Evolutionary conservation across 2,888 invertebrate genomes (phyloP), one percentile per base, ranked within the genome.

Genomic region (Lochmaea capreae): DNA sequence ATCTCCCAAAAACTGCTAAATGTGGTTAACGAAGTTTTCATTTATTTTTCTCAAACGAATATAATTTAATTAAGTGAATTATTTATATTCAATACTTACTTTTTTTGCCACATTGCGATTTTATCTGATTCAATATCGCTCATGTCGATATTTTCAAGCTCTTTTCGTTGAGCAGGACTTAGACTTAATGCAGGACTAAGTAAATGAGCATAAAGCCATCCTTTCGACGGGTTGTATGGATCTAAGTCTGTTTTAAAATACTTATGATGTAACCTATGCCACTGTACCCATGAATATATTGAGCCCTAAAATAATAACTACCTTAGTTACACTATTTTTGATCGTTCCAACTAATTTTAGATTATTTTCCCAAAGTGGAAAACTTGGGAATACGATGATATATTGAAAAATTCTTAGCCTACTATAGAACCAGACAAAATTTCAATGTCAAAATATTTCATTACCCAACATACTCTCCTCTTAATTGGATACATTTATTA

Each of bases 131-230:
- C 92, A 14, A 97, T 86, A 84, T 97, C 97, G 0, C 91, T 90
- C 90, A 96, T 92, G 80, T 97, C 95, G 57, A 97, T 89, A 11
- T 90, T 87, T 33, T 90, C 88, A 33, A 90, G 88, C 71, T 92
- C 90, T 52, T 93, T 87, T 67, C 90, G 87, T 79, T 93, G 90
- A 77, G 92, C 91, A 75, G 93, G 88, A 0, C 90, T 89, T 70
- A 92, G 93, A 62, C 92, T 90, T 61, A 91, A 90, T 67, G 90
- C 85, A 39, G 95, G 91, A 71, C 94, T 92, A 49, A 93, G 86
- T 18, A 97, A 88, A 82, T 98, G 97, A 1, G 96, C 91, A 84
- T 93, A 93, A 76, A 94, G 85, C 84, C 97, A 96, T 6, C 97
- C 96, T 79, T 91, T 91, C 2, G 90, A 91, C 81, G 93, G 91